Percentiles rank a stretch among this genome's conserved stretches.
These are phyloP conservation scores for Holcopasites calliopsidis DNA, from an alignment of 1,140 invertebrate genomes.

Conservation along the genomic window DNA sequence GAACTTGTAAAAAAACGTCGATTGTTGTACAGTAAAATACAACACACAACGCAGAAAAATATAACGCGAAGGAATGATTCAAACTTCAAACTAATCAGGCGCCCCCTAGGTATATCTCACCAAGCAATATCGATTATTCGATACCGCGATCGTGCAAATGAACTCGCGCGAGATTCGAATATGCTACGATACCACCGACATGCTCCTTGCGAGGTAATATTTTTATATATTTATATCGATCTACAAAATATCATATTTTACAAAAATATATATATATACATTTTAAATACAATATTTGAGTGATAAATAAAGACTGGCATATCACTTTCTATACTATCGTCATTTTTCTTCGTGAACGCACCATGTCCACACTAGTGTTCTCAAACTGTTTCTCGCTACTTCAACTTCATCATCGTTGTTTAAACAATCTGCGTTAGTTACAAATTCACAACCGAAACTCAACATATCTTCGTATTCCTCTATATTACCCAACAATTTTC, in stretches of 20 bases:
- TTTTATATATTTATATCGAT: not conserved
- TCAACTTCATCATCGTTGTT: not conserved
- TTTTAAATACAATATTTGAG: not conserved
- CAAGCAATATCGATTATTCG: not conserved
- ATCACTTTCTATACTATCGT: too few relatives aligned
- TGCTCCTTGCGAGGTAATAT: not conserved
- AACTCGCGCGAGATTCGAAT: not conserved
- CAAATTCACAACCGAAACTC: conserved; percentile 65
- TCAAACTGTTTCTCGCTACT: conserved; percentile 9
- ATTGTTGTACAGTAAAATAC: not conserved
- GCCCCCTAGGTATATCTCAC: not conserved
- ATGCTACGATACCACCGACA: too few relatives aligned
- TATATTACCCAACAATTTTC: conserved; percentile 51
- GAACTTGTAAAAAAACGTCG: not conserved
- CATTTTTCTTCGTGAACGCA: conserved; percentile 6
- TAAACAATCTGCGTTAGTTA: conserved; percentile 23
- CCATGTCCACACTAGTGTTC: conserved; percentile 41
- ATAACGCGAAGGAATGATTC: not conserved
- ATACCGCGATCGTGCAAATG: not conserved
- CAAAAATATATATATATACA: not conserved
- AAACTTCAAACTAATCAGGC: not conserved
- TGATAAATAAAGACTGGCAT: not conserved
- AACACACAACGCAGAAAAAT: not conserved
- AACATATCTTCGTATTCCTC: conserved; percentile 65
- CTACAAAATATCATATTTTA: not conserved